These are phyloP conservation scores for Odocoileus virginianus DNA, from an alignment of 2,113 vertebrate species.

Conservation along the genomic window DNA sequence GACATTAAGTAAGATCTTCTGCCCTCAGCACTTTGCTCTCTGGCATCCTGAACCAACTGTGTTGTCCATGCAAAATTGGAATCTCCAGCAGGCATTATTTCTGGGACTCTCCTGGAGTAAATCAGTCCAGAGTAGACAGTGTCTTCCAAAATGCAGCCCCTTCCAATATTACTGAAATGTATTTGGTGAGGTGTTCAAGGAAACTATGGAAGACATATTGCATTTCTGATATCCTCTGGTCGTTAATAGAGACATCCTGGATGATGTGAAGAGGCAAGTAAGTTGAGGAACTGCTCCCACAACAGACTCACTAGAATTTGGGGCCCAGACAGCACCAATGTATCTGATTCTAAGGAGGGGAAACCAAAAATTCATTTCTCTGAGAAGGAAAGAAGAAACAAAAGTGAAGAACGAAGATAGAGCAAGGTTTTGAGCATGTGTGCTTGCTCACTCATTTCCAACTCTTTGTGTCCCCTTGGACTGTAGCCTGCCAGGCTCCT, in stretches of 20 bases:
- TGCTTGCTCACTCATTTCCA: fast-evolving
- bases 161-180: not conserved
- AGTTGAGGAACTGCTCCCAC: not conserved
- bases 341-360: not conserved
- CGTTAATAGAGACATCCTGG: not conserved
- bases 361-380: not conserved
- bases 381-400: not conserved
- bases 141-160: not conserved
- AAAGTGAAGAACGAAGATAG: not conserved
- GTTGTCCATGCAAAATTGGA: not conserved
- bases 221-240: not conserved
- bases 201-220: not conserved
- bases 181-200: not conserved
- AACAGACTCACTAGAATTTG: not conserved
- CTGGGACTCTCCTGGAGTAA: not conserved
- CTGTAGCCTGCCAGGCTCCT: not conserved
- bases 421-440: not conserved
- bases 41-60: not conserved
- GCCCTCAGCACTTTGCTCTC: not conserved
- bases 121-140: not conserved
- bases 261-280: not conserved
- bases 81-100: not conserved
- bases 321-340: not conserved
- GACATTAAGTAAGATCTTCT: not conserved
- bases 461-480: not conserved